Evolutionary conservation across 2,113 vertebrate genomes (phyloP).

Genomic region (Spea multiplicata): DNA sequence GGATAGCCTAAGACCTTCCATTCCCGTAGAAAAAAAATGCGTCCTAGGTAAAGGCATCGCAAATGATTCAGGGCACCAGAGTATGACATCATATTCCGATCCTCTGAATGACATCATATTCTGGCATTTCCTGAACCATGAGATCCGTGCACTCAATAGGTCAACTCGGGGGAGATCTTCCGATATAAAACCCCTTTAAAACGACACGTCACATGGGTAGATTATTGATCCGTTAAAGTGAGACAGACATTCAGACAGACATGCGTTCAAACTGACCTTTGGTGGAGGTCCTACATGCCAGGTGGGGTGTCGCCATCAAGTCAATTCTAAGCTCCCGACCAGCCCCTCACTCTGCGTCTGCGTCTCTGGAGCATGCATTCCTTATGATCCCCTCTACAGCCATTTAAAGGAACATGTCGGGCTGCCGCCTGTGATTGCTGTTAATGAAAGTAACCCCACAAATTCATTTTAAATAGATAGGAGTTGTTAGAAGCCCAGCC

Average conservation of each 20-base stretch:
- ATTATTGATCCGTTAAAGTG: too few species aligned
- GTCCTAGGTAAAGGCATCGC: too few species aligned
- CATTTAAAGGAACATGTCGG: slow-evolving; percentile 82
- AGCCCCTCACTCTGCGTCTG: not conserved
- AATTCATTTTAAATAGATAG: slow-evolving; percentile 86
- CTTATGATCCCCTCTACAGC: slow-evolving; percentile 79
- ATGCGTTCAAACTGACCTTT: not conserved
- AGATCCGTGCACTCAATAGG: too few species aligned
- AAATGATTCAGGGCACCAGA: too few species aligned
- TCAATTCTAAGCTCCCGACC: not conserved
- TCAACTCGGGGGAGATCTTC: too few species aligned
- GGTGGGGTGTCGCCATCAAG: not conserved
- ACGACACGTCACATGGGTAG: too few species aligned
- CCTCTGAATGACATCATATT: too few species aligned
- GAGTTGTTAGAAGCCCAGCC: slow-evolving; percentile 82
- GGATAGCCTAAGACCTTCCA: too few species aligned
- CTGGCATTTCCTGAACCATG: too few species aligned
- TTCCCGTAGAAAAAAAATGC: too few species aligned
- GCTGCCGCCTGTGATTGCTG: slow-evolving; percentile 80
- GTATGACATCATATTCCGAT: too few species aligned
- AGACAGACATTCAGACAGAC: not conserved
- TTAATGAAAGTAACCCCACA: slow-evolving; percentile 86
- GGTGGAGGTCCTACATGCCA: not conserved
- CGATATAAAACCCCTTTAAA: too few species aligned
- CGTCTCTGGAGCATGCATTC: slow-evolving; percentile 74